phyloP scores from a whole-genome alignment of 2,797 vertebrate species.

The Typhlichthys subterraneus region DNA sequence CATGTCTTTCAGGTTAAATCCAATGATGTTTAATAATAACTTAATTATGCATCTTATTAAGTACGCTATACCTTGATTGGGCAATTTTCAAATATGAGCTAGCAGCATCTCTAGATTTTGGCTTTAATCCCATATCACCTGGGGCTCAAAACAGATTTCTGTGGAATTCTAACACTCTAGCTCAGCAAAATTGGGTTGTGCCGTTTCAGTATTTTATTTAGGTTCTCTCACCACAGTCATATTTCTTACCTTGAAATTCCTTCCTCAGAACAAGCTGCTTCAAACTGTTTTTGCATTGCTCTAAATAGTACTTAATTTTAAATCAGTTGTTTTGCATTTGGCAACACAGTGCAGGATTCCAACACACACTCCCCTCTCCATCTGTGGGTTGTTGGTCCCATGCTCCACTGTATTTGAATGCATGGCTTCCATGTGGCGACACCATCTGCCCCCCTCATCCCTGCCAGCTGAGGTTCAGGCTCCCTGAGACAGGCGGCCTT shows the following conservation, averaged over 20 bases:
- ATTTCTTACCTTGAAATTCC: too few relatives aligned
- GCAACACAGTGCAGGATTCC: constrained; percentile 73
- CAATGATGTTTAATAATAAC: not conserved
- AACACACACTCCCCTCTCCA: constrained; percentile 57
- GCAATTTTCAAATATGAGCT: constrained; percentile 27
- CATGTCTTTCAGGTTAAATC: too few relatives aligned
- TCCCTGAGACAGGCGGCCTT: constrained; percentile 40
- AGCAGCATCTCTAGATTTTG: constrained; percentile 38
- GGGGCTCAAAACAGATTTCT: constrained; percentile 71
- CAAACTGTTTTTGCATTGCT: too few relatives aligned
- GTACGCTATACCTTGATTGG: constrained; percentile 27
- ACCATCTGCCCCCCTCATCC: constrained; percentile 67
- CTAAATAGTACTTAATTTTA: not conserved
- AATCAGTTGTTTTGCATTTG: constrained; percentile 60
- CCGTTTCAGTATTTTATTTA: too few relatives aligned
- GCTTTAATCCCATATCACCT: constrained; percentile 49
- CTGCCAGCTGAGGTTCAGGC: constrained; percentile 17
- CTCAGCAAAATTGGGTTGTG: constrained; percentile 54
- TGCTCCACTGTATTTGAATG: constrained; percentile 56
- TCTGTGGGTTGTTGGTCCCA: constrained; percentile 53
- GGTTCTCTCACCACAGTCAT: too few relatives aligned
- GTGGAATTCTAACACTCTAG: constrained; percentile 48
- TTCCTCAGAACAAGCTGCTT: too few relatives aligned
- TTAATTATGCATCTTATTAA: not conserved
- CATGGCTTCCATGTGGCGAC: constrained; percentile 79